Evolutionary conservation across 2,113 vertebrate genomes (phyloP), one percentile per base, ranked within the genome.

Genomic region (Oriolus oriolus): DNA sequence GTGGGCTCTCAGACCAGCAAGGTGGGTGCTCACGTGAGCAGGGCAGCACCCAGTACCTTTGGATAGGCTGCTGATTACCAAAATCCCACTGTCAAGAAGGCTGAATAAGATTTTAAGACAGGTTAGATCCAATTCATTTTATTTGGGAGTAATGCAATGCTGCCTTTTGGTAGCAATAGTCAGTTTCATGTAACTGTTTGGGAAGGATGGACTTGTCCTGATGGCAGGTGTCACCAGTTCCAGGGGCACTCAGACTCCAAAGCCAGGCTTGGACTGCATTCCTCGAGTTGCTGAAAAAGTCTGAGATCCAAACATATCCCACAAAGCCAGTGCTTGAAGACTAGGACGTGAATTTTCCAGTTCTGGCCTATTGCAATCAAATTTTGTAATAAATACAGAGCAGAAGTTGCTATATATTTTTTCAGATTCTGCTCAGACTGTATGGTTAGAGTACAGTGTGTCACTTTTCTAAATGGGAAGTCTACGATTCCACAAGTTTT

Each of bases 21-120:
- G 30, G 13, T 42, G 42, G 12, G 4, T 27, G 44, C 65, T 66
- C 20, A 23, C 0, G 0, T 24, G 44, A 69, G 59, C 30, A 53
- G 28, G 30, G 22, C 45, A 87, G 50, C 24, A 53, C 28, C 8
- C 31, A 0, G 2, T 50, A 50, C 37, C 33, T 65, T 57, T 63
- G 30, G 35, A 61, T 56, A 69, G 50, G 26, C 45, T 77, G 54
- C 28, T 42, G 35, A 19, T 66, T 57, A 50, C 26, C 27, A 50
- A 50, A 90, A 42, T 20, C 17, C 10, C 10, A 3, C 61, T 35
- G 23, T 57, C 17, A 16, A 49, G 65, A 84, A 50, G 50, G 23
- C 13, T 53, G 20, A 69, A 17, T 61, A 57, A 69, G 53, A 28
- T 61, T 47, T 69, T 76, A 24, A 39, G 20, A 10, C 7, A 20